Conservation (phyloP, 2,888 invertebrate genomes). For the Meloe dianella region DNA sequence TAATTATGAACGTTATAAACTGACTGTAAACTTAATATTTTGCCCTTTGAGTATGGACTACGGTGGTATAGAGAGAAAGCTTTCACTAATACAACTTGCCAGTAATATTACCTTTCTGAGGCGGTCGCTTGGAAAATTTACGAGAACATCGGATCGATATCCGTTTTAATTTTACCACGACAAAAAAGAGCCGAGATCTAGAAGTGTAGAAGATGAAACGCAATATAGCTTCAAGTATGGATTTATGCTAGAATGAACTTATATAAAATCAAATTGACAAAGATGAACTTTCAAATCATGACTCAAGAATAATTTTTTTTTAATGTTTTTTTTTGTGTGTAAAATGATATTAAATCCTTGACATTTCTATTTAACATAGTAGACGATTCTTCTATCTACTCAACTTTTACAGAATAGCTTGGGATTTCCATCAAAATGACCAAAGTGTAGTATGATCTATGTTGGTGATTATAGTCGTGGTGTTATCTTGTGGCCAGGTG, state of each 20-base stretch:
- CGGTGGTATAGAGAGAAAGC: background rate
- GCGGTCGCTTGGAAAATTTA: slow-evolving; percentile 5
- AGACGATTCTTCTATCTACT: background rate
- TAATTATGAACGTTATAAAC: slow-evolving; percentile 3
- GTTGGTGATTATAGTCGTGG: background rate
- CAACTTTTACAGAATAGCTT: background rate
- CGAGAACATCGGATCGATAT: slow-evolving; percentile 3
- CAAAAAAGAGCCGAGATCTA: background rate
- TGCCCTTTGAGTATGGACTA: background rate
- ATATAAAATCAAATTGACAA: background rate
- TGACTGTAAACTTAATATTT: slow-evolving; percentile 4
- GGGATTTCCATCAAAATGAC: background rate
- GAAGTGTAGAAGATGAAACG: background rate
- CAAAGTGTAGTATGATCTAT: no score
- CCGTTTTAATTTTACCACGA: background rate
- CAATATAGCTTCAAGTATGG: background rate
- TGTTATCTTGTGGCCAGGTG: background rate
- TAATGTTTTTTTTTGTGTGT: no score
- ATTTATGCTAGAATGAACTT: background rate
- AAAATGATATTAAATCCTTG: slow-evolving; percentile 3
- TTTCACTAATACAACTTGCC: slow-evolving; percentile 4
- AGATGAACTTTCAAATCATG: slow-evolving; percentile 4
- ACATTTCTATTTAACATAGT: background rate
- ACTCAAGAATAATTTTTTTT: no score
- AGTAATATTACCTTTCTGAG: slow-evolving; percentile 3